Evolutionary conservation across 1,140 invertebrate genomes (phyloP).

Genomic region (Cotesia typhae): DNA sequence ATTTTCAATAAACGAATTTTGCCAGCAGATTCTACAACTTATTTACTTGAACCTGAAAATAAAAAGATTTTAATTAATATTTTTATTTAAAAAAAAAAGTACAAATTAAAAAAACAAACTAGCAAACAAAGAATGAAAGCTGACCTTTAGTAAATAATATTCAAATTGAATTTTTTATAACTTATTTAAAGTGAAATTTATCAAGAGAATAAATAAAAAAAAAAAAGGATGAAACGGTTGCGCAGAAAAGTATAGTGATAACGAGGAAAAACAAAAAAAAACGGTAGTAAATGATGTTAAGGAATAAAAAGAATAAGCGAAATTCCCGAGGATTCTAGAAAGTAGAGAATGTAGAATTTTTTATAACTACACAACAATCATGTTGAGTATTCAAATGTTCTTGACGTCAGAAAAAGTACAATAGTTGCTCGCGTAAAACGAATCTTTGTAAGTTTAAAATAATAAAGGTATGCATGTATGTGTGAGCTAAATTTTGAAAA

Average conservation of each 20-base stretch:
- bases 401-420: constrained; percentile 23
- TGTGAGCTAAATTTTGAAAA: constrained; percentile 30
- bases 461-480: constrained; percentile 12
- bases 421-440: background rate
- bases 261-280: background rate
- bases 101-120: no score
- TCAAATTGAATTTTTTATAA: no score
- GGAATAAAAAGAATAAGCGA: constrained; percentile 8
- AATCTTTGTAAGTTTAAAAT: background rate
- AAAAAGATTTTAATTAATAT: background rate
- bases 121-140: no score
- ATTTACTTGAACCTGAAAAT: constrained; percentile 10
- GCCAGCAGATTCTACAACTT: background rate
- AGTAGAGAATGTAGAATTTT: constrained; percentile 20
- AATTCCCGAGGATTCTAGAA: background rate
- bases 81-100: background rate
- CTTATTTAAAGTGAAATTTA: no score
- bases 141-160: no score
- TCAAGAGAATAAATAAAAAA: no score
- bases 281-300: background rate
- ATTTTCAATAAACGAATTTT: constrained; percentile 9
- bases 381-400: constrained; percentile 20
- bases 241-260: no score
- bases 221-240: no score
- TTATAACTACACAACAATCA: background rate